Evolutionary conservation across 2,797 vertebrate species (phyloP), one percentile per base, ranked within the genome.

Genomic region (Manis javanica): DNA sequence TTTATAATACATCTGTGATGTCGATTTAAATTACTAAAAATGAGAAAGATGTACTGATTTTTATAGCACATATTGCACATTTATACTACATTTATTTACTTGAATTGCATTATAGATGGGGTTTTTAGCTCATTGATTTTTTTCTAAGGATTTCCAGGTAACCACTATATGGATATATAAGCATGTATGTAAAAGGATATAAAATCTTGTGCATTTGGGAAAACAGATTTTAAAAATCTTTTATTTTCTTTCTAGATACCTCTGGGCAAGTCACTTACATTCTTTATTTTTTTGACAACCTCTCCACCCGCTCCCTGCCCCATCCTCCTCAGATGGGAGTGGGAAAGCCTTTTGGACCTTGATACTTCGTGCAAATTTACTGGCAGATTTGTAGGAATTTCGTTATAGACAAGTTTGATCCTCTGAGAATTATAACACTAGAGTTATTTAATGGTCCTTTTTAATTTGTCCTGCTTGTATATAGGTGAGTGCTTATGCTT

Each of bases 391-490:
- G 18, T 87, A 83, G 68, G 95, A 88, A 79, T 90, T 77, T 59
- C 16, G 39, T 3, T 74, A 24, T 92, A 16, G 13, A 69, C n/a
- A 78, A 66, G 64, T 23, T 63, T 88, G 34, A 86, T 95, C 23
- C 69, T 95, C 42, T 86, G 15, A 83, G n/a, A 91, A 13, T 84
- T 92, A 55, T 92, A 55, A n/a, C 71, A 15, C 57, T 91, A 77
- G 15, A 79, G 81, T 87, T 82, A 75, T 29, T 42, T 86, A 77
- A 31, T 94, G 24, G 10, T 46, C 31, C 59, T 74, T 85, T 79
- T 78, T 31, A 87, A 46, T 74, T 39, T 77, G 19, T 68, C 78
- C 66, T 84, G 74, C 46, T 72, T 85, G 9, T 69, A 14, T 49
- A 18, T 11, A 79, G n/a, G 23, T 39, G 10, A 75, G 13, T 86